Conservation (phyloP, 2,797 vertebrate genomes). For the Leptodactylus fallax region DNA sequence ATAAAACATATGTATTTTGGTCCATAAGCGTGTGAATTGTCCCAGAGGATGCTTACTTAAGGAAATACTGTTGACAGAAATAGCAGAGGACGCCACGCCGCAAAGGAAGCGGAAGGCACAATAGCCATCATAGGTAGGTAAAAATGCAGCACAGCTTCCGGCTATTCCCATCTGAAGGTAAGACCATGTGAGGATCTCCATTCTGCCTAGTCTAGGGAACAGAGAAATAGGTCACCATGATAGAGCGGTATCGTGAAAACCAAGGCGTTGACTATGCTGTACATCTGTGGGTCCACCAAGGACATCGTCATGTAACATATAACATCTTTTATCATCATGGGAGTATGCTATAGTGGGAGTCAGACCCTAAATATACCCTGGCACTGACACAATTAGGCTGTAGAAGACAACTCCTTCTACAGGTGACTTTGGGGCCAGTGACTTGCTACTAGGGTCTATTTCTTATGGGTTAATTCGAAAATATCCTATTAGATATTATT, state of each 20-base stretch:
- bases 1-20: background rate
- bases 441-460: background rate
- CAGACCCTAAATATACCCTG: background rate
- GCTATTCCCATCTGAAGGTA: slow-evolving; percentile 77
- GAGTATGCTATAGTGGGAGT: too few relatives aligned
- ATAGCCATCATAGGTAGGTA: slow-evolving; percentile 75
- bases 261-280: too few relatives aligned
- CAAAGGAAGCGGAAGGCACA: slow-evolving; percentile 81
- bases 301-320: background rate
- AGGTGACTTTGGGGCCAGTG: background rate
- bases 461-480: background rate
- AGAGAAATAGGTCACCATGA: background rate
- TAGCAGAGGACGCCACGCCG: slow-evolving; percentile 81
- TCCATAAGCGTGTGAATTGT: background rate
- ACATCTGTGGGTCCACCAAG: background rate
- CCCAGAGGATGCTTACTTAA: slow-evolving; percentile 77
- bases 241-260: background rate
- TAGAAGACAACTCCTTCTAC: background rate
- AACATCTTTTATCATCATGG: too few relatives aligned
- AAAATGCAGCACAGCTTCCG: slow-evolving; percentile 80
- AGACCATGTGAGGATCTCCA: slow-evolving; percentile 64
- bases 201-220: slow-evolving; percentile 25
- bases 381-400: background rate
- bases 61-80: slow-evolving; percentile 83
- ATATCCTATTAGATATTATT: background rate